Evolutionary conservation across 2,888 invertebrate species (phyloP).

Genomic region (Dynastes tityus): DNA sequence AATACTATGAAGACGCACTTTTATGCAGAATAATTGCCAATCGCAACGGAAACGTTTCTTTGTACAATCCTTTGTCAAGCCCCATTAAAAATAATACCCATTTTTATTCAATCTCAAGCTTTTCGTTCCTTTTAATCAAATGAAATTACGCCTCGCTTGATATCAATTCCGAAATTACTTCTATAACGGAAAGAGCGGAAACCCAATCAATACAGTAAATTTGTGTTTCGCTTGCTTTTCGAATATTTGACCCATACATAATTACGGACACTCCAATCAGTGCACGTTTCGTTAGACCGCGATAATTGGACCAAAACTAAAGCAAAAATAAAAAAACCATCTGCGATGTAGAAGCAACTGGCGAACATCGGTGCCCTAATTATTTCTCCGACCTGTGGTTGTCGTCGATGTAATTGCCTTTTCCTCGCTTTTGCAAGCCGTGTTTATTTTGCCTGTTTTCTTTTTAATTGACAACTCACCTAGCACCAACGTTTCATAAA

Average conservation of each 20-base stretch:
- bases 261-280: constrained; percentile 8
- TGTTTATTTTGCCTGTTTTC: constrained; percentile 18
- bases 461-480: constrained; percentile 14
- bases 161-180: constrained; percentile 5
- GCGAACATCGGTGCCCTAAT: constrained; percentile 13
- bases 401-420: constrained; percentile 4
- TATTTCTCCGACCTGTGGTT: constrained; percentile 23
- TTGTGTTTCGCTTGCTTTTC: constrained; percentile 19
- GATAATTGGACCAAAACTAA: constrained; percentile 27
- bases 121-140: constrained; percentile 16
- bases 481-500: neutral
- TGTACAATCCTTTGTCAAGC: neutral
- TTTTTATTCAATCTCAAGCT: neutral
- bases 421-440: constrained; percentile 1
- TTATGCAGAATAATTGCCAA: no score
- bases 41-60: neutral
- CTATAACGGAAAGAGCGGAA: neutral
- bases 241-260: constrained; percentile 13
- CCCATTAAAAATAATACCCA: neutral
- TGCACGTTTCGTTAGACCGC: constrained; percentile 1
- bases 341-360: neutral
- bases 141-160: constrained; percentile 1
- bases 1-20: no score
- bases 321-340: constrained; percentile 12
- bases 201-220: constrained; percentile 20